Evolutionary conservation across 2,888 invertebrate species (phyloP), one percentile per base, ranked within the genome.

Genomic region (Noctuana brunneofusca): DNA sequence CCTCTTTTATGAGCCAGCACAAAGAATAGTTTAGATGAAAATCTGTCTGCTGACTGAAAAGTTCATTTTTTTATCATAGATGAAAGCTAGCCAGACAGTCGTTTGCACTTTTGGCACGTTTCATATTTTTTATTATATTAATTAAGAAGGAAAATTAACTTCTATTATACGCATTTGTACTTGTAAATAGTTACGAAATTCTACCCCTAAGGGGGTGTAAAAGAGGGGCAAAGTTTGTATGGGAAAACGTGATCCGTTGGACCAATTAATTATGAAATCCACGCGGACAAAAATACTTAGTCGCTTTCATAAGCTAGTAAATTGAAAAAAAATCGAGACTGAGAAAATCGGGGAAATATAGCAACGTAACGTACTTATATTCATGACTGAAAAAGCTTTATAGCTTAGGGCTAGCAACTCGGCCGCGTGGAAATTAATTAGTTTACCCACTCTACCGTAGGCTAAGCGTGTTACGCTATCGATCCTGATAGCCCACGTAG

Each of bases 381-480:
- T 41, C 8, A 14, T 41, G 11, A 12, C 32, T 49, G 20, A 12
- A 22, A 46, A 46, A 46, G 4, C 46, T 16, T 20, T 20, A 32
- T 46, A 46, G 20, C 46, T 14, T 14, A 30, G 16, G 30, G 27
- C 41, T 24, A 41, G 32, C 3, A 11, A 12, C 35, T 35, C 35
- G 35, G 4, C 54, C 11, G 38, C 41, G 24, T 50, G 58, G 24
- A 50, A 49, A 58, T 50, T 50, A 56, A 56, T 56, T 46, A 56
- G 56, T 56, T 56, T 46, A 46, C 20, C 27, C 56, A 46, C 18
- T 56, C 46, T 43, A 27, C 43, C 30, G 43, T 46, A 30, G 46
- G 9, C 30, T 56, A 54, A 38, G 46, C 55, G 9, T 16, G 22
- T 24, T 22, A 54, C 18, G 8, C 11, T 38, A 54, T 38, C 24